These are phyloP conservation scores for Nanorana parkeri DNA, from an alignment of 2,113 vertebrate genomes.

Conservation along the genomic window DNA sequence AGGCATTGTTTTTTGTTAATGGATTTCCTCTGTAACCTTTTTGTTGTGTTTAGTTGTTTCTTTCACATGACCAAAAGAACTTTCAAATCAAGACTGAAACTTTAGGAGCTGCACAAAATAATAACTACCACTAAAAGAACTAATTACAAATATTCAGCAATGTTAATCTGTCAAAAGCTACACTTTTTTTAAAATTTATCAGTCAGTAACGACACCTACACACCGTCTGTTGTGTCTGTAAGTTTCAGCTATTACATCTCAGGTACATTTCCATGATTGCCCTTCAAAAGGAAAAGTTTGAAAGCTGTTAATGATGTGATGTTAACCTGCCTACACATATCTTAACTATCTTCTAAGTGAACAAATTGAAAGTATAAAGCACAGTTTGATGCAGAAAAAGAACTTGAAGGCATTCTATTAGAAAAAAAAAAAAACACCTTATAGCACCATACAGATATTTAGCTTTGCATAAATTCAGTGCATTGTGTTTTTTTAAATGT, in stretches of 20 bases:
- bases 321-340: slow-evolving; percentile 55
- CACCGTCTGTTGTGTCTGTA: slow-evolving; percentile 55
- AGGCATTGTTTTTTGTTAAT: too few relatives aligned
- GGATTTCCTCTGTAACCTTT: too few relatives aligned
- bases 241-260: slow-evolving; percentile 48
- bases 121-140: slow-evolving; percentile 12
- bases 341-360: slow-evolving; percentile 36
- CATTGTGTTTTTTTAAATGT: too few relatives aligned
- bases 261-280: slow-evolving; percentile 57
- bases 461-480: too few relatives aligned
- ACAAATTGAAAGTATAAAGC: neutral
- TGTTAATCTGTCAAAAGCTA: slow-evolving; percentile 39
- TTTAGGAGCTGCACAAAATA: slow-evolving; percentile 45
- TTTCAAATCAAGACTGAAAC: slow-evolving; percentile 16
- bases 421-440: neutral
- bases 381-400: neutral
- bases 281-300: slow-evolving; percentile 49
- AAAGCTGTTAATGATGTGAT: slow-evolving; percentile 55
- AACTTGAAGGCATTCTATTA: neutral
- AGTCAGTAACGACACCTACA: slow-evolving; percentile 48
- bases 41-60: too few relatives aligned
- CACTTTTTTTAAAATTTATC: slow-evolving; percentile 30
- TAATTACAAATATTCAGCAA: slow-evolving; percentile 13
- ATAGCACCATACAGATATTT: too few relatives aligned
- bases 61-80: neutral